Base-by-base conservation (phyloP, 2,797 vertebrate species). In the Myoxocephalus aenaeus region DNA sequence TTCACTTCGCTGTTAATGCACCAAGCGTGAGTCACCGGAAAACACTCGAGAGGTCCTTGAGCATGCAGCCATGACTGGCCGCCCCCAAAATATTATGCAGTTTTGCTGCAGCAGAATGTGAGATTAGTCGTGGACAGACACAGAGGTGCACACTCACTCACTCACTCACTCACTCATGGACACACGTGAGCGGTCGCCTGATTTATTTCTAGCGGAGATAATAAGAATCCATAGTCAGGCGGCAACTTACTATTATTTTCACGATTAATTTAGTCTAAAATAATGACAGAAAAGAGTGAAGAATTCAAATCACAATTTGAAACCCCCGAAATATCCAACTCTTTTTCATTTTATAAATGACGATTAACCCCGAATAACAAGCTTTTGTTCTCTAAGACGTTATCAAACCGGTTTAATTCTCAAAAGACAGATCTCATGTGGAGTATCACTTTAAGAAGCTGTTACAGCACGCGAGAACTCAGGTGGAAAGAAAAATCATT, bases 381-480 rank as follows among this genome's bases (percentile, higher is more conserved):
- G 9, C 11, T 18, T 68, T 29, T 25, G 34, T 46, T 61, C 63
- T 71, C 18, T 46, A 4, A 20, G 20, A 70, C 5, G 3, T 56
- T 29, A 42, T 32, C 0, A 2, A 10, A 22, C 3, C 25, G 50
- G 63, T 44, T 54, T 59, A n/a, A n/a, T n/a, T 20, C 29, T 18
- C 2, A 56, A n/a, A 76, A 50, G 53, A 56, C 22, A 61, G 22
- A 56, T 58, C 75, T 68, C n/a, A 20, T 22, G 29, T 61, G 73
- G 68, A 80, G 63, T 5, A 5, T 87, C 65, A 65, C 80, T 75
- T 83, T 70, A 59, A 66, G 36, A 68, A 50, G 64, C 18, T 75
- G 74, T 79, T 74, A 36, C 56, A 65, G 40, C 34, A 58, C 53
- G 75, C 17, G 15, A 84, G 54, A 70, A 34, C 73, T 75, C 65